phyloP scores from a whole-genome alignment of 1,140 invertebrate species.

The Drosophila ananassae region DNA sequence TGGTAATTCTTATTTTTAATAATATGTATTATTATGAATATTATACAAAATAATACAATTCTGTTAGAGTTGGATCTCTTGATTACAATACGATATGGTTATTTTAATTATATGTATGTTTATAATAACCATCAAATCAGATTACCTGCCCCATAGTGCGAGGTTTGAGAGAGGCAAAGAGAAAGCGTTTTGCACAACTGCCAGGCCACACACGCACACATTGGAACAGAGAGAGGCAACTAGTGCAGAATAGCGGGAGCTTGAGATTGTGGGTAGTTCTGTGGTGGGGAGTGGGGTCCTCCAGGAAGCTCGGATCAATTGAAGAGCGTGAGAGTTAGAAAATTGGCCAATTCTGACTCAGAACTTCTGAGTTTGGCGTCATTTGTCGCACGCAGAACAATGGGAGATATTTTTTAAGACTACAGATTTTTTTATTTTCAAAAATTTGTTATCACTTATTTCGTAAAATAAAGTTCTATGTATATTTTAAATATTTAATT shows the following conservation, averaged over 20 bases:
- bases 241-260: conserved; percentile 31
- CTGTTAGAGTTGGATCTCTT: too few species aligned
- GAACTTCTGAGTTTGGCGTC: conserved; percentile 11
- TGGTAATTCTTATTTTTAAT: too few species aligned
- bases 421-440: too few species aligned
- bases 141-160: background rate
- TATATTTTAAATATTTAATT: background rate
- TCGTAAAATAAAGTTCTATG: too few species aligned
- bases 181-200: conserved; percentile 63
- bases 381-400: conserved; percentile 30
- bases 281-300: background rate
- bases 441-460: too few species aligned
- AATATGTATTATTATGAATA: background rate
- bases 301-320: conserved; percentile 67
- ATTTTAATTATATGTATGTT: too few species aligned
- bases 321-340: conserved; percentile 76
- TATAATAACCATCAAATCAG: too few species aligned
- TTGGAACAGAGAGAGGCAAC: conserved; percentile 29
- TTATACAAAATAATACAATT: too few species aligned
- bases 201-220: background rate
- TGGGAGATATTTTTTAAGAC: too few species aligned
- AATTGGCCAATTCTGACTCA: conserved; percentile 53
- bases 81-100: too few species aligned
- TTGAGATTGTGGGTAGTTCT: conserved; percentile 7
- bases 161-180: conserved; percentile 14